A percentile compares a stretch with the other conserved stretches of the same genome.
Conservation (phyloP, 2,113 vertebrate genomes). For the Neomonachus schauinslandi region DNA sequence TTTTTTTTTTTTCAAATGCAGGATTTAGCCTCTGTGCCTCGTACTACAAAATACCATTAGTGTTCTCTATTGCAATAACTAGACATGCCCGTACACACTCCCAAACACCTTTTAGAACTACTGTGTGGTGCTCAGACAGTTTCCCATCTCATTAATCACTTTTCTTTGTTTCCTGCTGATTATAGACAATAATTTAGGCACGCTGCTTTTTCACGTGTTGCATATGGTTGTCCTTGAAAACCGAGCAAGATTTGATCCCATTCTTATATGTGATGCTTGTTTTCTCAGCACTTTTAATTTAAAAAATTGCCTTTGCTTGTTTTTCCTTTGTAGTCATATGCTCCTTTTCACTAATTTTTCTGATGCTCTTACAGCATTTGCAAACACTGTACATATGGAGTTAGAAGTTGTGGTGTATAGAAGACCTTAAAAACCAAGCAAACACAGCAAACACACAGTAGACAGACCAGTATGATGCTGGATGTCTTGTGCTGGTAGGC, state of each 20-base stretch:
- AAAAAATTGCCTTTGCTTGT: not conserved
- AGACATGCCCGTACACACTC: not conserved
- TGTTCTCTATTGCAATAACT: not conserved
- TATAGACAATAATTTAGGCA: not conserved
- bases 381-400: not conserved
- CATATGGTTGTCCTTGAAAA: not conserved
- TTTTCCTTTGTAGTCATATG: not conserved
- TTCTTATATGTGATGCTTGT: not conserved
- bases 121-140: not conserved
- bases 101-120: not conserved
- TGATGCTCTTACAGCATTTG: not conserved
- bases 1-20: not conserved
- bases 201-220: not conserved
- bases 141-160: not conserved
- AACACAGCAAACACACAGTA: not conserved
- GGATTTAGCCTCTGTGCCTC: not conserved
- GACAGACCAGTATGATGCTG: not conserved
- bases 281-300: slow-evolving; percentile 16
- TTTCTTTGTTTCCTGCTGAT: slow-evolving; percentile 8
- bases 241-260: not conserved
- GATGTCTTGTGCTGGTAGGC: not conserved
- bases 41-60: not conserved
- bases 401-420: not conserved
- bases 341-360: not conserved
- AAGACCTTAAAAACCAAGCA: slow-evolving; percentile 22